These are phyloP conservation scores for Drosophila barbarae DNA, from an alignment of 2,888 invertebrate species.

Conservation along the genomic window DNA sequence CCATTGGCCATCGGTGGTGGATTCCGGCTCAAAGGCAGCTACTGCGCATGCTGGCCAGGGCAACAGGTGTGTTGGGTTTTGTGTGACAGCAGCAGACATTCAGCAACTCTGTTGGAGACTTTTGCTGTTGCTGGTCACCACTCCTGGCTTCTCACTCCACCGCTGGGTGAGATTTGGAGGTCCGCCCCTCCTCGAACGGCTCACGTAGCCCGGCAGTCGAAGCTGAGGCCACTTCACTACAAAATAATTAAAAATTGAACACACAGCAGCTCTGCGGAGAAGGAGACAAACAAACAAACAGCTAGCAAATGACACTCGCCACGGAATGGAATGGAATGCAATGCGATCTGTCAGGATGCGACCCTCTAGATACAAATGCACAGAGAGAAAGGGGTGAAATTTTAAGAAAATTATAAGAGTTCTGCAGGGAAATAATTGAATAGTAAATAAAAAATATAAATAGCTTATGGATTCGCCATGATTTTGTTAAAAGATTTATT, in stretches of 20 bases:
- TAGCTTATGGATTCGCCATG: rapidly evolving
- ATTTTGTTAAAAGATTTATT: too few species aligned
- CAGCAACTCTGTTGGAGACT: slow-evolving; percentile 44
- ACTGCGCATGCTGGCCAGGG: slow-evolving; percentile 55
- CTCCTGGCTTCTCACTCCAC: too few species aligned
- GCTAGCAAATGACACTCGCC: slow-evolving; percentile 50
- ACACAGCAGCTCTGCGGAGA: slow-evolving; percentile 19
- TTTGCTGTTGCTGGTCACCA: slow-evolving; percentile 1
- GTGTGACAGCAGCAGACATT: not conserved
- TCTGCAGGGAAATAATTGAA: not conserved
- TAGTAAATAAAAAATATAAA: not conserved
- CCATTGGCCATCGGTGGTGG: slow-evolving; percentile 66
- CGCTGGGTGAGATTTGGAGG: not conserved
- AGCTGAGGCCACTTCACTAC: slow-evolving; percentile 50
- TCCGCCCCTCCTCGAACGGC: slow-evolving; percentile 19
- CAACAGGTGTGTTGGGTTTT: slow-evolving; percentile 65
- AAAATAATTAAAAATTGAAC: slow-evolving; percentile 64
- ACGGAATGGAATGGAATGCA: slow-evolving; percentile 47
- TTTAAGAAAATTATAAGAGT: not conserved
- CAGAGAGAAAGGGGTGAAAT: not conserved
- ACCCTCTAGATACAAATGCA: slow-evolving; percentile 8
- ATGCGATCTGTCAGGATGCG: slow-evolving; percentile 24
- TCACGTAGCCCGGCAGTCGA: slow-evolving; percentile 37
- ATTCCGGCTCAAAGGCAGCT: slow-evolving; percentile 18
- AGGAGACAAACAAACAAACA: slow-evolving; percentile 31